Evolutionary conservation across 2,113 vertebrate species (phyloP).

Genomic region (Mionectes macconnelli): DNA sequence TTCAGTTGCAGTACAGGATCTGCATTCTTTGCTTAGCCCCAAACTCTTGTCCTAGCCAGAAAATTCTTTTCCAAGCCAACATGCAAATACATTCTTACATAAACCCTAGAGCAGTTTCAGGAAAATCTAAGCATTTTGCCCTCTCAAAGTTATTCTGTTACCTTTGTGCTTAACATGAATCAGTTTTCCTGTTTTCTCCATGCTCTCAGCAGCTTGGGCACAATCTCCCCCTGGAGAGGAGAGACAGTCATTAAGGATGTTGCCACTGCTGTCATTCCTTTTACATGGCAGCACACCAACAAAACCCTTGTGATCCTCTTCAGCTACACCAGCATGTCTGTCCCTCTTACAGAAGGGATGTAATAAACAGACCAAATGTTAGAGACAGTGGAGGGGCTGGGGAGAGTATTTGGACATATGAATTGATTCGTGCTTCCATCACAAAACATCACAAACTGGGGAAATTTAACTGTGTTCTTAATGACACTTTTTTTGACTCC

Average conservation of each 20-base stretch:
- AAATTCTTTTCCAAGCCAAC: not conserved
- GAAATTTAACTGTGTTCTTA: not conserved
- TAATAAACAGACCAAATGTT: not conserved
- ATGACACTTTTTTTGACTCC: not conserved
- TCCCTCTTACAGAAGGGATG: not conserved
- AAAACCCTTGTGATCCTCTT: not conserved
- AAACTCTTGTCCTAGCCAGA: not conserved
- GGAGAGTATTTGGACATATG: not conserved
- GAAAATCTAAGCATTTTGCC: not conserved
- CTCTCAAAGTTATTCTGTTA: not conserved
- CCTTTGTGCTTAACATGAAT: not conserved
- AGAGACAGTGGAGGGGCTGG: not conserved
- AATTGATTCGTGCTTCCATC: not conserved
- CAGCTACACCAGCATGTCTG: not conserved
- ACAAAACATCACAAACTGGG: not conserved
- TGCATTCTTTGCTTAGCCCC: not conserved
- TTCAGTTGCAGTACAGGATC: not conserved
- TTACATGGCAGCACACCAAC: not conserved
- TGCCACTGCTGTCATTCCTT: not conserved
- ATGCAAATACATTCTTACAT: not conserved
- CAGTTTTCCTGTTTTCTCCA: slow-evolving; percentile 14
- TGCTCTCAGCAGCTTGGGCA: not conserved
- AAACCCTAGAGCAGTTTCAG: not conserved
- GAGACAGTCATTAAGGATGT: not conserved
- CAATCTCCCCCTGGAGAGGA: slow-evolving; percentile 71